Evolutionary conservation across 2,888 invertebrate species (phyloP).

Genomic region (Cosmopolites sordidus): DNA sequence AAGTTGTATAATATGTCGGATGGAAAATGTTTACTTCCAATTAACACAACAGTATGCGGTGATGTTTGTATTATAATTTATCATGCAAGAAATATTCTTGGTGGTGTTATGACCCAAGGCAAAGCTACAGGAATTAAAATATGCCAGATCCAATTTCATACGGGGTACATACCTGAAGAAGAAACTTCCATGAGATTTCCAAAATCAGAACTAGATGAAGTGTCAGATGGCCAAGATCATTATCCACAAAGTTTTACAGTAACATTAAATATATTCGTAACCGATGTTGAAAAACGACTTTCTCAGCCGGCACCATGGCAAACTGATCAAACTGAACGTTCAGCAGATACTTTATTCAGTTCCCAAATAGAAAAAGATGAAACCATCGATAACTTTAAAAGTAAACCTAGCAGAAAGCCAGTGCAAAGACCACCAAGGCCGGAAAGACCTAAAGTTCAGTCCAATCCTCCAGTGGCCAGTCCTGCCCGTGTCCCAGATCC

Average conservation of each 20-base stretch:
- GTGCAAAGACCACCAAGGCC: slow-evolving; percentile 43
- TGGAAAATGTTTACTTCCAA: slow-evolving; percentile 58
- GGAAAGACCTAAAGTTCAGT: slow-evolving; percentile 44
- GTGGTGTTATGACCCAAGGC: slow-evolving; percentile 60
- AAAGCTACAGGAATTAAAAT: slow-evolving; percentile 81
- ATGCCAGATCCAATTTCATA: slow-evolving; percentile 83
- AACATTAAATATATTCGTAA: slow-evolving; percentile 66
- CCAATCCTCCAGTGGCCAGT: slow-evolving; percentile 34
- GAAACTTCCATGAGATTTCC: slow-evolving; percentile 72
- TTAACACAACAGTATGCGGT: slow-evolving; percentile 76
- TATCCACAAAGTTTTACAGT: slow-evolving; percentile 67
- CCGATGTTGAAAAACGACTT: slow-evolving; percentile 64
- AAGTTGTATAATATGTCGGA: slow-evolving; percentile 66
- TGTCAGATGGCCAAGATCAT: slow-evolving; percentile 62
- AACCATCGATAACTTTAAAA: slow-evolving; percentile 74
- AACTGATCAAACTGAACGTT: slow-evolving; percentile 58
- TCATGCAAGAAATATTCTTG: slow-evolving; percentile 83
- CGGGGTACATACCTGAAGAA: slow-evolving; percentile 74
- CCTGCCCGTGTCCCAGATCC: slow-evolving; percentile 32
- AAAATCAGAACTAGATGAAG: slow-evolving; percentile 76
- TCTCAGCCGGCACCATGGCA: slow-evolving; percentile 72
- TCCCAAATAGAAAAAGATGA: slow-evolving; percentile 78
- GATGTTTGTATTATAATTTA: slow-evolving; percentile 79
- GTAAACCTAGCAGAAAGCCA: slow-evolving; percentile 44
- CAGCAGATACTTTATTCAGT: slow-evolving; percentile 64